Evolutionary conservation across 2,888 invertebrate genomes (phyloP), one percentile per base, ranked within the genome.

Genomic region (Drosophila histrio): DNA sequence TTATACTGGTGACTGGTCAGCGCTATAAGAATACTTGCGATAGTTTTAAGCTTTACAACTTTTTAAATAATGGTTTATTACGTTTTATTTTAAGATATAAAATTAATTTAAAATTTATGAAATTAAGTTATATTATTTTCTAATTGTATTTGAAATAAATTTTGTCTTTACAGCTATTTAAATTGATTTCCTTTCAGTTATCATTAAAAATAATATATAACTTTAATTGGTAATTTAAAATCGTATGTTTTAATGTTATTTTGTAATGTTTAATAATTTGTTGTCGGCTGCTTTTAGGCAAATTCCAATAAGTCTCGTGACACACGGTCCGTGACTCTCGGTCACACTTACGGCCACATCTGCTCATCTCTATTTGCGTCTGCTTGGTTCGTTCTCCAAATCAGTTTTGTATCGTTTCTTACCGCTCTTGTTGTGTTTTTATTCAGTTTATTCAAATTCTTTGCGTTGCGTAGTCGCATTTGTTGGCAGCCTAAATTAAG

Each of bases 331-430:
- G 32, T 50, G 44, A 50, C 49, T 7, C 7, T 7, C 7, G 1
- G 24, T 50, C 47, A 28, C 59, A 57, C 34, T 57, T 53, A 61
- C 77, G 19, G 1, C 0, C 0, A 0, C 1, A 8, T 6, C 6
- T n/a, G 15, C 50, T 36, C 77, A 77, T 66, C 77, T 13, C 77
- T 61, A 61, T 6, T 13, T 39, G n/a, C 22, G 57, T 77, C 26
- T 38, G 39, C 50, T 54, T 41, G 11, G 21, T 28, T 22, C 19
- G 30, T 54, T 77, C 77, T 72, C 73, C 60, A 72, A 77, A 34
- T 50, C 39, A 57, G 49, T 71, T 72, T 72, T 65, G 60, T 72
- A 66, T 58, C 58, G 68, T 72, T 78, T 79, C 43, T 74, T 60
- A 26, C 46, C 63, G 32, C 65, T 64, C 62, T 82, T 77, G 58